A percentile compares a stretch with the other conserved stretches of the same genome.
Conservation (phyloP, 23 tunicate species). For the Ascidia mentula region DNA sequence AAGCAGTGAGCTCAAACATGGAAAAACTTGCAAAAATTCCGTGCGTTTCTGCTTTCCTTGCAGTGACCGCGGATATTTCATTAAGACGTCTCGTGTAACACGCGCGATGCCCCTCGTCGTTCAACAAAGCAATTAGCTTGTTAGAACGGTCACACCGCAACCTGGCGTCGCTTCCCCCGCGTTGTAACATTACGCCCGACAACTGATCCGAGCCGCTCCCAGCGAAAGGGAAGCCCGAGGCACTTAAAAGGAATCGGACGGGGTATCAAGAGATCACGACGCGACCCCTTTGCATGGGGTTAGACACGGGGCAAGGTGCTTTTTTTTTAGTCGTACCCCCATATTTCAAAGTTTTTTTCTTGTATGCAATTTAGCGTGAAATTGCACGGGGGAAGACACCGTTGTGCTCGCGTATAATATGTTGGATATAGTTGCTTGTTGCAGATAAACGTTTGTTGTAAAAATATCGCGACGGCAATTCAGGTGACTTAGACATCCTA, state of each 20-base stretch:
- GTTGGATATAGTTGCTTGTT: too few relatives aligned
- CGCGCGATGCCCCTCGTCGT: conserved; percentile 1
- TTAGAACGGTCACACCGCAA: not conserved
- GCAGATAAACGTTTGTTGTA: too few relatives aligned
- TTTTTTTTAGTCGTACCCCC: not conserved
- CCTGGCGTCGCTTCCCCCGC: not conserved
- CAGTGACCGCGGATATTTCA: too few relatives aligned
- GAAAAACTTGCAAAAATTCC: too few relatives aligned
- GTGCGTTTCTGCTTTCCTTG: too few relatives aligned
- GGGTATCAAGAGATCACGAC: not conserved
- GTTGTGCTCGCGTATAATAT: too few relatives aligned
- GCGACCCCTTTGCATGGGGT: not conserved
- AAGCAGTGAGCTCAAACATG: too few relatives aligned
- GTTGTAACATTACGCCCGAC: not conserved
- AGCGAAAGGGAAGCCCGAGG: conserved; percentile 1
- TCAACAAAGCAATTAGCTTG: not conserved
- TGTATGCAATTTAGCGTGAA: not conserved
- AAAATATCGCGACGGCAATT: too few relatives aligned
- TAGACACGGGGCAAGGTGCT: not conserved
- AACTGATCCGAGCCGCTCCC: not conserved
- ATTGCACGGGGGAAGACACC: too few relatives aligned
- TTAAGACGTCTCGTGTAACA: too few relatives aligned
- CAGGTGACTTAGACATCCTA: too few relatives aligned
- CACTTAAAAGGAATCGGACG: not conserved
- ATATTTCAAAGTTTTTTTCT: not conserved